Conservation (phyloP, 2,113 vertebrate species). For the Ellobius talpinus region DNA sequence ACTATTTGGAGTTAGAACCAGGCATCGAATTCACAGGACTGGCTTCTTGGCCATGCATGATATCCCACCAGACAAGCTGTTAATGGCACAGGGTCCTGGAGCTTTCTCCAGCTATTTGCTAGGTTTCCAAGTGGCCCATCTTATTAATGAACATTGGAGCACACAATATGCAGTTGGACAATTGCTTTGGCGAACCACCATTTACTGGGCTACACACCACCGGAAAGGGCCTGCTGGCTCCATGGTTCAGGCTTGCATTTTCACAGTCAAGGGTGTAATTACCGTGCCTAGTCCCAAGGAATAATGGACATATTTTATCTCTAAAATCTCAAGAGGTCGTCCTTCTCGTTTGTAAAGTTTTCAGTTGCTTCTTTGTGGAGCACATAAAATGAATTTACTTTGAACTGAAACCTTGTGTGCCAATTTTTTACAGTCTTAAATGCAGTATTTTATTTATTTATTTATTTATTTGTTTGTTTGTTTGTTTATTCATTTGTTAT, state of each 20-base stretch:
- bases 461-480: no score
- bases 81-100: neutral
- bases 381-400: slow-evolving; percentile 79
- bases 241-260: slow-evolving; percentile 57
- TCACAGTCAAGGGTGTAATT: slow-evolving; percentile 49
- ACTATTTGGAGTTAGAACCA: slow-evolving; percentile 9
- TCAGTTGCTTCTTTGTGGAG: slow-evolving; percentile 61
- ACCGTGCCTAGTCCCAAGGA: neutral
- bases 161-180: slow-evolving; percentile 19
- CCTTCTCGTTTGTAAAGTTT: slow-evolving; percentile 76
- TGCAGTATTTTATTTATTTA: slow-evolving; percentile 80
- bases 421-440: slow-evolving; percentile 78
- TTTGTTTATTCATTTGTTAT: no score
- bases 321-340: slow-evolving; percentile 70
- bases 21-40: neutral
- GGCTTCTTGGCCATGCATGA: neutral
- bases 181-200: neutral
- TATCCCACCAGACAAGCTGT: neutral
- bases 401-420: slow-evolving; percentile 70
- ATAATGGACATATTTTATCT: slow-evolving; percentile 73
- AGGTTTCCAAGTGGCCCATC: neutral
- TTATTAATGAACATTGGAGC: neutral
- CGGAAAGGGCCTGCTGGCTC: slow-evolving; percentile 14
- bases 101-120: neutral
- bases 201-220: neutral